Conservation (phyloP, 1,140 invertebrate species). For the Neodiprion virginianus region DNA sequence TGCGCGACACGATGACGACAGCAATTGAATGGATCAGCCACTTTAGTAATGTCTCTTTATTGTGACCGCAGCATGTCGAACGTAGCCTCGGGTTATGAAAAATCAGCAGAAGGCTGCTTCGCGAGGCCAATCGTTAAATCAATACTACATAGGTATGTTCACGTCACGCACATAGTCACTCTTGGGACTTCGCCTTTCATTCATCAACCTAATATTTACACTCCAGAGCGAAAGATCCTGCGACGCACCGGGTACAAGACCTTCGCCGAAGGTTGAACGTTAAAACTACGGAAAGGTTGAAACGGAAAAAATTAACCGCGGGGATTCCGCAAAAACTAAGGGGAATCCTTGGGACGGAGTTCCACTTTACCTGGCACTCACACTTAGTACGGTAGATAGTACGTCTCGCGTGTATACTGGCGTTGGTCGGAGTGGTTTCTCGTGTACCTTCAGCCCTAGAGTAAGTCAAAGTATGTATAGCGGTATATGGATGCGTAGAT, state of each 20-base stretch:
- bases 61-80: neutral
- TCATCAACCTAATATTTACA: no score
- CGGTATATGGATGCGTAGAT: neutral
- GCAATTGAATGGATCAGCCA: neutral
- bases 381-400: neutral
- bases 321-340: neutral
- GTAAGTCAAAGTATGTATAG: neutral
- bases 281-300: neutral
- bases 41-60: neutral
- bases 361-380: conserved; percentile 7
- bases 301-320: neutral
- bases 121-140: no score
- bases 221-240: no score
- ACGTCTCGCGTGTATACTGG: conserved; percentile 22
- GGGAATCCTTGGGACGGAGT: neutral
- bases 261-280: no score
- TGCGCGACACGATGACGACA: neutral
- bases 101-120: no score
- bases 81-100: no score
- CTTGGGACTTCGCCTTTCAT: no score
- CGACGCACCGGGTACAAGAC: no score
- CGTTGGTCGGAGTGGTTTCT: conserved; percentile 29
- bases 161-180: no score
- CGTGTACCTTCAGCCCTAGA: conserved; percentile 18
- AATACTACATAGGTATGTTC: no score